phyloP scores from a whole-genome alignment of 2,888 invertebrate genomes.

The Amorpha juglandis region DNA sequence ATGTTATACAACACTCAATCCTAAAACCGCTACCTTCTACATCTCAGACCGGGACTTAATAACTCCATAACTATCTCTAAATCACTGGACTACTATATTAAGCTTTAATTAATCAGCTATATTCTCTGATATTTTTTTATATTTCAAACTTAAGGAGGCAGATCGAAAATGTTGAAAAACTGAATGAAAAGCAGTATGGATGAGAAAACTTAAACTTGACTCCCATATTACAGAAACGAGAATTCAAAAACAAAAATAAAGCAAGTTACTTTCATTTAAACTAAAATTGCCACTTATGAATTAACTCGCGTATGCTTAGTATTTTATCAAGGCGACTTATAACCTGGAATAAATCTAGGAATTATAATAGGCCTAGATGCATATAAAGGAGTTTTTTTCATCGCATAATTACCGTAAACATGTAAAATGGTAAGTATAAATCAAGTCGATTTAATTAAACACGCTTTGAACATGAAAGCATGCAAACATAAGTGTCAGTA shows the following conservation, averaged over 20 bases:
- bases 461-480: conserved; percentile 19
- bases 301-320: background rate
- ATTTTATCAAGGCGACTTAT: conserved; percentile 38
- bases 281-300: background rate
- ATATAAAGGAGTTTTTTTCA: conserved; percentile 33
- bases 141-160: background rate
- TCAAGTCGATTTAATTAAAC: conserved; percentile 22
- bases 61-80: conserved; percentile 56
- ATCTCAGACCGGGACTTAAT: conserved; percentile 40
- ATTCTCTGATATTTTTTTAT: background rate
- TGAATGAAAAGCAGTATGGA: background rate
- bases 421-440: conserved; percentile 21
- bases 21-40: background rate
- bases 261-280: background rate
- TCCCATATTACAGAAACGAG: background rate
- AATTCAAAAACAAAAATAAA: background rate
- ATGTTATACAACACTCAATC: background rate
- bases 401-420: conserved; percentile 36
- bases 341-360: conserved; percentile 26
- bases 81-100: conserved; percentile 56
- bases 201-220: background rate
- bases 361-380: conserved; percentile 24
- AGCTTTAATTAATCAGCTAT: conserved; percentile 48
- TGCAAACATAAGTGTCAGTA: background rate
- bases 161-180: background rate